Evolutionary conservation across 2,888 invertebrate species (phyloP), one percentile per base, ranked within the genome.

Genomic region (Barypeithes pellucidus): DNA sequence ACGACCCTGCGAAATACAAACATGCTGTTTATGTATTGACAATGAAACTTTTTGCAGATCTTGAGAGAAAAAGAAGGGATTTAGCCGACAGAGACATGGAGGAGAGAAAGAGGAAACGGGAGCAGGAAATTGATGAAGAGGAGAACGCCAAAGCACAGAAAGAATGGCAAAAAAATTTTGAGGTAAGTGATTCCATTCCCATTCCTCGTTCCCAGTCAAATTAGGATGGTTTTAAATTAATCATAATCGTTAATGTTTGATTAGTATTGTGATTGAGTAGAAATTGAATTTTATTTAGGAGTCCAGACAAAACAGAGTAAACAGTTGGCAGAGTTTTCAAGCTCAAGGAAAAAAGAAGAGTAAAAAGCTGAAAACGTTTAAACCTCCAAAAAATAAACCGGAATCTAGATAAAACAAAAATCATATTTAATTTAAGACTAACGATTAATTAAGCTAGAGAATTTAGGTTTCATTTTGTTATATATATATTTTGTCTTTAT

Each of bases 141-240:
- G 97, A 98, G 81, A 94, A 94, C 81, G 90, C 93, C 73, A 94
- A 96, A 73, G 87, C 94, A 59, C 96, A 98, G 82, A 95, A 96
- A 80, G 98, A 99, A 85, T 99, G 98, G 97, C 96, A 98, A 78
- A 97, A 98, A 84, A 99, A 99, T 87, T 99, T 98, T 88, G 99
- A 99, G 89, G 95, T 94, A 62, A 29, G 9, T 47, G 9, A 12
- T n/a, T 33, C 4, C 8, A 33, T 5, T 33, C 33, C n/a, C n/a
- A n/a, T n/a, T n/a, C n/a, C n/a, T n/a, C n/a, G n/a, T n/a, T n/a
- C n/a, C n/a, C n/a, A n/a, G n/a, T n/a, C n/a, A n/a, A n/a, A n/a
- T n/a, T n/a, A n/a, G n/a, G n/a, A n/a, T n/a, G n/a, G n/a, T n/a
- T n/a, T n/a, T n/a, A n/a, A n/a, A n/a, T n/a, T n/a, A n/a, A n/a